phyloP scores from a whole-genome alignment of 2,797 vertebrate species.

The Amblyopsis hoosieri region DNA sequence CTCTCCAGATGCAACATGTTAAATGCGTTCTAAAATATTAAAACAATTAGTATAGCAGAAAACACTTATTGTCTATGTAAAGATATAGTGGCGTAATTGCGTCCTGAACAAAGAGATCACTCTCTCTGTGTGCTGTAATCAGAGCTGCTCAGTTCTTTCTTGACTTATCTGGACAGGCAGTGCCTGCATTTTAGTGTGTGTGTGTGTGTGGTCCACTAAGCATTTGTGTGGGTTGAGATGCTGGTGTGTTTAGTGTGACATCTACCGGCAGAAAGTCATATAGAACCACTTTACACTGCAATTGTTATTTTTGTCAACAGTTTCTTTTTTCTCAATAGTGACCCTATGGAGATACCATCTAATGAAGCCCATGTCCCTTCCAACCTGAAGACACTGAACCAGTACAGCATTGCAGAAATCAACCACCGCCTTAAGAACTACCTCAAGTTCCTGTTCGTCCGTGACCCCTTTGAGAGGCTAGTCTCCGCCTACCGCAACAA shows the following conservation, averaged over 20 bases:
- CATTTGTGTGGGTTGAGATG: neutral
- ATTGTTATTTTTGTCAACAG: neutral
- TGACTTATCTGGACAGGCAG: too few relatives aligned
- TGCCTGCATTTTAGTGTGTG: too few relatives aligned
- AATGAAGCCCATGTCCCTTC: slow-evolving; percentile 92
- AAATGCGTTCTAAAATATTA: too few relatives aligned
- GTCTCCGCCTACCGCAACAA: slow-evolving; percentile 98
- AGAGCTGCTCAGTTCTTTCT: too few relatives aligned
- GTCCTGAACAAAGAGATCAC: too few relatives aligned
- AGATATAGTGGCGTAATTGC: too few relatives aligned
- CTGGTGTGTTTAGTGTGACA: neutral
- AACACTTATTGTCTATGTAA: too few relatives aligned
- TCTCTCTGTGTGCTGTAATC: too few relatives aligned
- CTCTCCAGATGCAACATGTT: too few relatives aligned
- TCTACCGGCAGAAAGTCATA: too few relatives aligned
- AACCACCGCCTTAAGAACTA: slow-evolving; percentile 98
- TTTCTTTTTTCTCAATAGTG: slow-evolving; percentile 43
- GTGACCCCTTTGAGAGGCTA: slow-evolving; percentile 94
- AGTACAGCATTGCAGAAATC: slow-evolving; percentile 97
- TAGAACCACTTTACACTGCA: neutral
- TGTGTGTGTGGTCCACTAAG: too few relatives aligned
- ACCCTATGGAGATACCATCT: slow-evolving; percentile 96
- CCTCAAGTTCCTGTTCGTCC: slow-evolving; percentile 97
- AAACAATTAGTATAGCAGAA: too few relatives aligned
- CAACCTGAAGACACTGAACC: slow-evolving; percentile 95